Conservation (phyloP, 2,797 vertebrate genomes). For the Loris lydekkerianus region DNA sequence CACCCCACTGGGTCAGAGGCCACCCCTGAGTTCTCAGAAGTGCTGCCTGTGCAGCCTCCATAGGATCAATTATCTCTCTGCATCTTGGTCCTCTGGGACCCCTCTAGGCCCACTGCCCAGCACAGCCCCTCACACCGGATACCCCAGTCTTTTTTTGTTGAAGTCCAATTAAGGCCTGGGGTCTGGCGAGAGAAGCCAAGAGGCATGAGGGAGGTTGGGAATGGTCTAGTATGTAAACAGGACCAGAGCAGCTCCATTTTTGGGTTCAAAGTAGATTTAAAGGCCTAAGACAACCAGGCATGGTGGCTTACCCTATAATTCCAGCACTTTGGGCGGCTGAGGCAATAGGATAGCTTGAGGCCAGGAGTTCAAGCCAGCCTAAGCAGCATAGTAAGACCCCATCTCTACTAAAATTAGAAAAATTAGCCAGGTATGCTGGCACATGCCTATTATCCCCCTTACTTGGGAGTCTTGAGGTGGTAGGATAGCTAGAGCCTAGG, state of each 20-base stretch:
- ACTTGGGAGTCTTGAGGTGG: neutral
- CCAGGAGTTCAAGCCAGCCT: no score
- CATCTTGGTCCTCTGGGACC: neutral
- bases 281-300: neutral
- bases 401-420: no score
- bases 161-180: neutral
- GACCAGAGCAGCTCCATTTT: neutral
- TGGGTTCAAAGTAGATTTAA: neutral
- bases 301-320: neutral
- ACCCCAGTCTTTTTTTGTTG: neutral
- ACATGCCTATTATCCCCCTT: no score
- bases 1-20: neutral
- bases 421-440: no score
- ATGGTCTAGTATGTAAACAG: neutral
- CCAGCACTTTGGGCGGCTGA: neutral
- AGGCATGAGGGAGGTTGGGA: neutral
- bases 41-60: neutral
- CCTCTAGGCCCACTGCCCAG: neutral
- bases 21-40: neutral
- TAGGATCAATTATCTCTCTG: neutral
- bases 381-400: no score
- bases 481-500: neutral
- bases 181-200: neutral
- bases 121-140: neutral
- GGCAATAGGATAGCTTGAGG: no score